These are phyloP conservation scores for Eupithecia subumbrata DNA, from an alignment of 2,888 invertebrate genomes.

Conservation along the genomic window DNA sequence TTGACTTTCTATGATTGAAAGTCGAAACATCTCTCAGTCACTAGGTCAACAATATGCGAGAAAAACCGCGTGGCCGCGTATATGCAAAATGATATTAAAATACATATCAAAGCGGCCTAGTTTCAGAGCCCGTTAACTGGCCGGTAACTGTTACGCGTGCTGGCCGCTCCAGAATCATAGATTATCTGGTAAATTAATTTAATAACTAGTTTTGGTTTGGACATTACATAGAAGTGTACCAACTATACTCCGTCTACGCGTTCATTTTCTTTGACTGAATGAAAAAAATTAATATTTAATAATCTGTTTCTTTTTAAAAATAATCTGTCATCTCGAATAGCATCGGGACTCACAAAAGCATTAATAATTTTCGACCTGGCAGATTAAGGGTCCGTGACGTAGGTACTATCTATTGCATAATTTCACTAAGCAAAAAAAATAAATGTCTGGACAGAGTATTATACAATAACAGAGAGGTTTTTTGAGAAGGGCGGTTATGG, in stretches of 20 bases:
- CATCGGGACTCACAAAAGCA: too few relatives aligned
- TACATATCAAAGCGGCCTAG: constrained; percentile 8
- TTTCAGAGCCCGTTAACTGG: constrained; percentile 1
- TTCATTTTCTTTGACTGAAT: neutral
- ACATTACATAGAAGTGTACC: neutral
- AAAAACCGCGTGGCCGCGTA: neutral
- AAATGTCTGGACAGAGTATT: too few relatives aligned
- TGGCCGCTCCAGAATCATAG: constrained; percentile 12
- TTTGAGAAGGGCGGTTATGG: too few relatives aligned
- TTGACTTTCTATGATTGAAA: neutral
- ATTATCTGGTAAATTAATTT: constrained; percentile 6
- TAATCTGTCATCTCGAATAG: too few relatives aligned
- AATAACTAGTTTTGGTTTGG: neutral
- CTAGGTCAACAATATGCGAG: constrained; percentile 1
- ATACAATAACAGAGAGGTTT: too few relatives aligned
- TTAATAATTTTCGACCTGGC: too few relatives aligned
- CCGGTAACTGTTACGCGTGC: neutral
- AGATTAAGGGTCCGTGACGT: too few relatives aligned
- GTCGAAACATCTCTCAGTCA: neutral
- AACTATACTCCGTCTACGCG: neutral
- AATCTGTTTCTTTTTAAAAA: too few relatives aligned
- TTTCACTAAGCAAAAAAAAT: too few relatives aligned
- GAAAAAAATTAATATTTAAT: too few relatives aligned
- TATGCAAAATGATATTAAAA: constrained; percentile 14
- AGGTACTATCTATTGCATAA: too few relatives aligned